Evolutionary conservation across 1,140 invertebrate genomes (phyloP), one percentile per base, ranked within the genome.

Genomic region (Anoplolepis gracilipes): DNA sequence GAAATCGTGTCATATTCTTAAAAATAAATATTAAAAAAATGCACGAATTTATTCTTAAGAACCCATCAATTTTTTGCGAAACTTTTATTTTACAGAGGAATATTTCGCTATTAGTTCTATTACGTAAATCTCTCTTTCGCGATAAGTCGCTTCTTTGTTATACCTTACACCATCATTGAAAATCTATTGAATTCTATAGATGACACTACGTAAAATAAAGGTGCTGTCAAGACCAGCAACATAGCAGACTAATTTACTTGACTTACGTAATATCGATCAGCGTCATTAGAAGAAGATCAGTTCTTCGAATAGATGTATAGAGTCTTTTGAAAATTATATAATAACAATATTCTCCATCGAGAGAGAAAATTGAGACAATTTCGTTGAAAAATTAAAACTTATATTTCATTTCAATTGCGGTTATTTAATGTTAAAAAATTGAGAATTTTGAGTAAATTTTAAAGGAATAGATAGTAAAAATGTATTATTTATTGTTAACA

Each of bases 201-300:
- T 28, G 61, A 22, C 11, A 7, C 7, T 59, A 36, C 22, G 49
- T n/a, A 81, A 59, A n/a, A 81, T 69, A 72, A 69, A 7, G 25
- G 19, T 25, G 25, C 49, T 81, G 53, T 7, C 49, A 22, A 19
- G 5, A 25, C 72, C 33, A 72, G 65, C 36, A 64, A 19, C 61
- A 13, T 33, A n/a, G 10, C 33, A 39, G 33, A 19, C 13, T 81
- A 81, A 81, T 81, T 81, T 72, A 59, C 65, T 13, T 1, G 6
- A n/a, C 53, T 81, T 70, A 42, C 8, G n/a, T 59, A 81, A 72
- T 22, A 19, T 72, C 36, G 53, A 72, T 59, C n/a, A 70, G 19
- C 49, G 11, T 70, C 22, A 49, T 3, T 53, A 39, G 13, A 7
- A 69, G 33, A 70, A 3, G 33, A 42, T 57, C n/a, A 11, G 1